Conservation (phyloP, 2,797 vertebrate species). For the Rhinatrema bivittatum region DNA sequence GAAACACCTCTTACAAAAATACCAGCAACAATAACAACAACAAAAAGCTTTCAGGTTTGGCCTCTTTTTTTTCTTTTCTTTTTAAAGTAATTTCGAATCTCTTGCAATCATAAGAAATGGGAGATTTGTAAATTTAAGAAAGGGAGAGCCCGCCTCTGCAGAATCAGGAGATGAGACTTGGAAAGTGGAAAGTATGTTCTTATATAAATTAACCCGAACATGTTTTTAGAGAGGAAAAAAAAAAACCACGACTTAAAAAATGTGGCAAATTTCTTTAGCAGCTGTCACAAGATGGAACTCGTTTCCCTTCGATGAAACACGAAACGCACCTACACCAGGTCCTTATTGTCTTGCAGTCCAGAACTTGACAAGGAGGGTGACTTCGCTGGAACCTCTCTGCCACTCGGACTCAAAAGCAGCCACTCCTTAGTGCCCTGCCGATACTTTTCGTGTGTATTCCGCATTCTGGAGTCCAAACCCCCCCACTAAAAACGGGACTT, state of each 20-base stretch:
- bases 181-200: not conserved
- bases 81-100: slow-evolving; percentile 39
- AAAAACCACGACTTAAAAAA: too few species aligned
- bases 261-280: slow-evolving; percentile 23
- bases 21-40: slow-evolving; percentile 42
- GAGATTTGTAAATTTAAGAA: slow-evolving; percentile 51
- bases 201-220: slow-evolving; percentile 21
- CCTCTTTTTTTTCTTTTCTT: too few species aligned
- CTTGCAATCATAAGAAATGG: slow-evolving; percentile 42
- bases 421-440: too few species aligned
- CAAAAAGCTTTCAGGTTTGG: slow-evolving; percentile 55
- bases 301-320: slow-evolving; percentile 15
- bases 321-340: slow-evolving; percentile 7
- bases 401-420: too few species aligned
- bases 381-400: too few species aligned
- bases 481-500: too few species aligned
- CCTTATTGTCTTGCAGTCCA: slow-evolving; percentile 14
- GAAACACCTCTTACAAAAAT: slow-evolving; percentile 64
- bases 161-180: slow-evolving; percentile 25
- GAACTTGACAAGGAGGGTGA: slow-evolving; percentile 5
- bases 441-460: too few species aligned
- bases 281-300: slow-evolving; percentile 24
- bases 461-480: too few species aligned
- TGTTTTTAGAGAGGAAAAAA: slow-evolving; percentile 25
- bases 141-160: slow-evolving; percentile 32